Evolutionary conservation across 1,140 invertebrate species (phyloP), one percentile per base, ranked within the genome.

Genomic region (Drosophila burlai): DNA sequence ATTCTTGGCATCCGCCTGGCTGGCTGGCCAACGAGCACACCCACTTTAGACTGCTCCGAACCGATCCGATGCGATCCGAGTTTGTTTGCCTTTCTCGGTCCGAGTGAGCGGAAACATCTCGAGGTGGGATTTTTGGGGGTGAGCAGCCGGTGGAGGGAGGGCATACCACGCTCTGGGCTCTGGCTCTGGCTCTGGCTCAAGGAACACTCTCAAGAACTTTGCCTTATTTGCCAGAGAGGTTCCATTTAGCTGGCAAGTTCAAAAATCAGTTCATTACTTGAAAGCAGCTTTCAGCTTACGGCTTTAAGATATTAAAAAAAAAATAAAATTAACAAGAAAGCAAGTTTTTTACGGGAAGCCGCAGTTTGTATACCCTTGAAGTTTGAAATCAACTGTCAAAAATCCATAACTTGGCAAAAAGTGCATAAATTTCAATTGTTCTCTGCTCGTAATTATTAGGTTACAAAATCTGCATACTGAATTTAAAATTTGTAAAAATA

Each of bases 61-160:
- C 45, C 43, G 29, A 40, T 34, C 29, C 24, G 10, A 11, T 7
- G 29, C 24, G 10, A 11, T 7, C 38, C 24, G 1, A 38, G 42
- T 26, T 42, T 73, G 9, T 73, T 73, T 73, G 38, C 24, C 38
- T 42, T 54, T 45, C 45, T 55, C 16, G 34, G 31, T 40, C 11
- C 24, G 24, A 24, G 43, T 42, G 24, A 36, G 52, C 36, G 66
- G 69, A 72, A 72, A 72, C n/a, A 38, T 43, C 54, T 72, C 67
- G 6, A 43, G 36, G 2, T 16, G 47, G 24, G 24, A 16, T 10
- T 34, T 10, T 34, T 16, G 47, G 47, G 8, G 47, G 24, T 26
- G 24, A 9, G 16, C 10, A 57, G 42, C 7, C 21, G 49, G n/a
- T 0, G 26, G 16, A 11, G 49, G 29, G 15, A 18, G 31, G 24